Evolutionary conservation across 2,113 vertebrate genomes (phyloP), one percentile per base, ranked within the genome.

Genomic region (Xiphophorus couchianus): DNA sequence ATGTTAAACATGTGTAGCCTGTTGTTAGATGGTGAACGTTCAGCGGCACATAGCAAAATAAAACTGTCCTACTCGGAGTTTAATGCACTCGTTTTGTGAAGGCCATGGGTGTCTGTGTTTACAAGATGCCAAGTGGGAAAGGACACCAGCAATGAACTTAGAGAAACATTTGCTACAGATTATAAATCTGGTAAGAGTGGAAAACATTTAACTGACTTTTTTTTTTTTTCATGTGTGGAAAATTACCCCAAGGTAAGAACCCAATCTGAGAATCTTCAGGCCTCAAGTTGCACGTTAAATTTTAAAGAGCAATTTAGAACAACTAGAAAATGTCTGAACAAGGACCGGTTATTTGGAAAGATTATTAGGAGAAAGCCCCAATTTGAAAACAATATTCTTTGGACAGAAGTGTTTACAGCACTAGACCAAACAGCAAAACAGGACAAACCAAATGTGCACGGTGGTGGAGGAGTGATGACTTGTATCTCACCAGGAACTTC

Each of bases 61-160:
- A 75, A 69, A 60, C 60, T 51, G 39, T 76, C 71, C 54, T 51
- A 10, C 2, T 1, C 35, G 44, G 25, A 71, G 71, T 81, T 76
- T 39, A 64, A 81, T 66, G 25, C 73, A 54, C n/a, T 33, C 39
- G 35, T 69, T 83, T 79, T 44, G 71, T 65, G 25, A 31, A 1
- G 62, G 80, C 33, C 29, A 2, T n/a, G 14, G 30, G 10, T 48
- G 44, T 58, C 35, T 37, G 48, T 25, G 2, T 58, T 58, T 22
- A n/a, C 51, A 58, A 22, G 10, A 58, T 58, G 0, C 22, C 1
- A 25, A 54, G 51, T 25, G 25, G 51, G 25, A 48, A 48, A 48
- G 17, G 44, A 25, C 51, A n/a, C 25, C 51, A 9, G 22, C 51
- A 58, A 58, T 58, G 8, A n/a, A 19, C 6, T 22, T 54, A 22